These are phyloP conservation scores for Seira ritae DNA, from an alignment of 2,888 invertebrate species.

Conservation along the genomic window DNA sequence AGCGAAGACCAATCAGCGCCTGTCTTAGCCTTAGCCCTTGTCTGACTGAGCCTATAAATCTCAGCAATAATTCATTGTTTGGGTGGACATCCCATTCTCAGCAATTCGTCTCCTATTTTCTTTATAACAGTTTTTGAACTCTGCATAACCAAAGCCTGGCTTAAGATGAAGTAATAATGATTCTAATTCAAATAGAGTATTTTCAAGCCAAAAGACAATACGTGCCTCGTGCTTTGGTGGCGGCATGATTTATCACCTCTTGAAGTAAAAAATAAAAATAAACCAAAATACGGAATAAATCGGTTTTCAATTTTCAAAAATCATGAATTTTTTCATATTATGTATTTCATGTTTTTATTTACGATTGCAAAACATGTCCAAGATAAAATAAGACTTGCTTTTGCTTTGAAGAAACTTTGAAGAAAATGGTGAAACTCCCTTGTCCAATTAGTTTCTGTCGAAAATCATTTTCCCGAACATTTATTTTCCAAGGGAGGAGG, in stretches of 20 bases:
- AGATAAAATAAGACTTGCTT: not conserved
- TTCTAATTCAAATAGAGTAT: not conserved
- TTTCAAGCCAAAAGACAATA: not conserved
- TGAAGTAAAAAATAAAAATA: too few species aligned
- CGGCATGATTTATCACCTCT: too few species aligned
- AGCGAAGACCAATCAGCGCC: not conserved
- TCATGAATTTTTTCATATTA: not conserved
- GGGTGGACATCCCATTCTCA: conserved; percentile 4
- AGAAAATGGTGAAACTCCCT: not conserved
- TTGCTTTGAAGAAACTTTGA: not conserved
- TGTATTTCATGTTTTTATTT: not conserved
- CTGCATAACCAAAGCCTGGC: too few species aligned
- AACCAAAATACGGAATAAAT: too few species aligned
- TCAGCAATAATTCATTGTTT: conserved; percentile 23
- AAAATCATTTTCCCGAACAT: conserved; percentile 13
- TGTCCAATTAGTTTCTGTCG: conserved; percentile 19
- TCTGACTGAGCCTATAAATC: not conserved
- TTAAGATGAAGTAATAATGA: too few species aligned
- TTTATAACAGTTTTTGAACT: not conserved
- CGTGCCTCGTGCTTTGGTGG: not conserved
- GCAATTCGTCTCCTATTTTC: not conserved
- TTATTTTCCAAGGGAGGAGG: conserved; percentile 9
- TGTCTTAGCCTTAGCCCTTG: not conserved
- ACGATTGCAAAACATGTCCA: not conserved
- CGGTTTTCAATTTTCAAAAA: not conserved